phyloP scores from a whole-genome alignment of 2,888 invertebrate genomes.

The Drosophila anomelani region DNA sequence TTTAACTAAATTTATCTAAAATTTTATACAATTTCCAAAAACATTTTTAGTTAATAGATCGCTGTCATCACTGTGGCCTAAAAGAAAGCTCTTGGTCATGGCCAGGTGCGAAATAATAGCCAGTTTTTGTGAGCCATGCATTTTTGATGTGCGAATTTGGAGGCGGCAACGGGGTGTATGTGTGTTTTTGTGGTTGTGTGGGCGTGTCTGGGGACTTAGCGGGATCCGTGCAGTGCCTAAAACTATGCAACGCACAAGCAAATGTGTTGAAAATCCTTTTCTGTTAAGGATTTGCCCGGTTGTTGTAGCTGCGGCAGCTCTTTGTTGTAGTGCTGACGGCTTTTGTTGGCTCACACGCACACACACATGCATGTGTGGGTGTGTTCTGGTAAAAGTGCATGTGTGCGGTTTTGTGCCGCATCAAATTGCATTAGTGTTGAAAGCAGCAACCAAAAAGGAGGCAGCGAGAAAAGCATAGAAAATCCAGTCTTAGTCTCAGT shows the following conservation, averaged over 20 bases:
- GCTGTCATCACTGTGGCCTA: background rate
- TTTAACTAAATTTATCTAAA: too few relatives aligned
- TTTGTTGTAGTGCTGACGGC: conserved; percentile 32
- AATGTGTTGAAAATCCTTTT: conserved; percentile 74
- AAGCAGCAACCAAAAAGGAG: conserved; percentile 55
- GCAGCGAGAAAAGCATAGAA: conserved; percentile 21
- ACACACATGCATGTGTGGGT: background rate
- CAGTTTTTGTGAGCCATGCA: conserved; percentile 52
- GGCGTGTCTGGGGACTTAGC: conserved; percentile 16
- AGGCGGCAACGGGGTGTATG: conserved; percentile 39
- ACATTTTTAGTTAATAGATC: background rate
- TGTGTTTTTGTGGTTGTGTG: conserved; percentile 38
- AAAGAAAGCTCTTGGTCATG: background rate
- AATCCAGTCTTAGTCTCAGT: conserved; percentile 26
- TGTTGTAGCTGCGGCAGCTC: conserved; percentile 4
- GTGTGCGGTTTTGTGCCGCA: conserved; percentile 71
- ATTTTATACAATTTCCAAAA: background rate
- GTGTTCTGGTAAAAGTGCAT: conserved; percentile 40
- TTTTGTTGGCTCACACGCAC: conserved; percentile 22
- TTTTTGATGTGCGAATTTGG: conserved; percentile 22
- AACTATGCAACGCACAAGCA: conserved; percentile 68
- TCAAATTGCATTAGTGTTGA: conserved; percentile 78
- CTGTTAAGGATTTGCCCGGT: conserved; percentile 62
- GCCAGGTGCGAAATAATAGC: conserved; percentile 37
- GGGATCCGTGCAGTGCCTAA: conserved; percentile 65